Conservation (phyloP, 2,797 vertebrate genomes). For the Sternotherus odoratus region DNA sequence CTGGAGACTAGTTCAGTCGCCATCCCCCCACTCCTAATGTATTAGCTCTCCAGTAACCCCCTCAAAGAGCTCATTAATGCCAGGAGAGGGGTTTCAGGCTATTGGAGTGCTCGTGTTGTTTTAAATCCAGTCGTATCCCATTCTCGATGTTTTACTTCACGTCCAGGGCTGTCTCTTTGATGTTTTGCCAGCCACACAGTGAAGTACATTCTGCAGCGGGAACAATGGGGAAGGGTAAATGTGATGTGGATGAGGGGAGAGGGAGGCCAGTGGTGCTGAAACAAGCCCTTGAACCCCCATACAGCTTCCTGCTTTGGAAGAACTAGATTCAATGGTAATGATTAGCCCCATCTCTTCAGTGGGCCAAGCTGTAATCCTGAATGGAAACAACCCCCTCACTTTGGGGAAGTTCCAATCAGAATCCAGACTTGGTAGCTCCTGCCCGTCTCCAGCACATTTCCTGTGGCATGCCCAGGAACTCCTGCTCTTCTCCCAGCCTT, state of each 20-base stretch:
- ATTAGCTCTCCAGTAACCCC: not conserved
- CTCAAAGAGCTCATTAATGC: conserved; percentile 15
- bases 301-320: not conserved
- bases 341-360: not conserved
- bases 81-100: not conserved
- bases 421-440: not conserved
- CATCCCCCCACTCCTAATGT: not conserved
- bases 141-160: conserved; percentile 34
- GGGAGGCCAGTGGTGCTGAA: not conserved
- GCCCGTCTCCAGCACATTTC: not conserved
- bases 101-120: not conserved
- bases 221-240: not conserved
- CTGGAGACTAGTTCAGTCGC: not conserved
- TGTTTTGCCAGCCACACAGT: conserved; percentile 28
- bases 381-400: not conserved
- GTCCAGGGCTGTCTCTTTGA: conserved; percentile 52
- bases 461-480: not conserved
- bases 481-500: not conserved
- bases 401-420: not conserved
- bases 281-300: not conserved
- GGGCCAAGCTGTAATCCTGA: conserved; percentile 22
- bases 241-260: not conserved
- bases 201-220: conserved; percentile 21
- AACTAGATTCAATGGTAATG: not conserved
- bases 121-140: not conserved